Percentiles rank a stretch among this genome's conserved stretches.
These are phyloP conservation scores for Xestia c-nigrum DNA, from an alignment of 2,888 invertebrate species.

Conservation along the genomic window DNA sequence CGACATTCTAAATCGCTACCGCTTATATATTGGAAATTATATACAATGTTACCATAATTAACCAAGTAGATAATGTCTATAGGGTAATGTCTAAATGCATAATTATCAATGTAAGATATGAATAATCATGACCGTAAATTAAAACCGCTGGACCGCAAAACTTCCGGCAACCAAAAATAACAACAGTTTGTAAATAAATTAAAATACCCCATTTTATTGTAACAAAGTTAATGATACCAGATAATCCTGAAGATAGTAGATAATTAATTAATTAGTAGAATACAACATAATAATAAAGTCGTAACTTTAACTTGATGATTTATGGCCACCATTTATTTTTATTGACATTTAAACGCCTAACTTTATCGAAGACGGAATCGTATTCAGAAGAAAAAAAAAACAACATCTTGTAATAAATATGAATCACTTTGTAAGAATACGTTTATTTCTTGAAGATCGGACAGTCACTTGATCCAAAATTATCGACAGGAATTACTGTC, in stretches of 20 bases:
- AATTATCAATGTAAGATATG: slow-evolving; percentile 7
- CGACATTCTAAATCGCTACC: background rate
- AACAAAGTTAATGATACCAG: slow-evolving; percentile 37
- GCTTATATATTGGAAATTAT: slow-evolving; percentile 23
- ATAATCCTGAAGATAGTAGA: slow-evolving; percentile 41
- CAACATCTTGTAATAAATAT: slow-evolving; percentile 2
- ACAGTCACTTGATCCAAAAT: background rate
- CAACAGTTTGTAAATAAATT: slow-evolving; percentile 53
- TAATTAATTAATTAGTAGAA: slow-evolving; percentile 54
- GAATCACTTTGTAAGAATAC: background rate
- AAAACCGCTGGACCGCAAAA: slow-evolving; percentile 31
- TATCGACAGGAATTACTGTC: slow-evolving; percentile 13
- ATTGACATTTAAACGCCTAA: slow-evolving; percentile 53
- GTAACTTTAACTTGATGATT: slow-evolving; percentile 53
- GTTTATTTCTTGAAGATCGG: background rate
- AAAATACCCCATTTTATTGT: slow-evolving; percentile 38
- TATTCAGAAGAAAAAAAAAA: slow-evolving; percentile 12
- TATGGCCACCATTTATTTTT: slow-evolving; percentile 49
- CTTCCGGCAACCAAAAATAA: slow-evolving; percentile 30
- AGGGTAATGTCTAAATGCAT: background rate
- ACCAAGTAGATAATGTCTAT: background rate
- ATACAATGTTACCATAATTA: slow-evolving; percentile 18
- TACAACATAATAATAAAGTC: slow-evolving; percentile 54
- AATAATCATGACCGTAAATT: slow-evolving; percentile 30
- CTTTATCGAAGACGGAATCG: slow-evolving; percentile 28